phyloP scores from a whole-genome alignment of 2,797 vertebrate genomes.

The Leucoraja ocellata region DNA sequence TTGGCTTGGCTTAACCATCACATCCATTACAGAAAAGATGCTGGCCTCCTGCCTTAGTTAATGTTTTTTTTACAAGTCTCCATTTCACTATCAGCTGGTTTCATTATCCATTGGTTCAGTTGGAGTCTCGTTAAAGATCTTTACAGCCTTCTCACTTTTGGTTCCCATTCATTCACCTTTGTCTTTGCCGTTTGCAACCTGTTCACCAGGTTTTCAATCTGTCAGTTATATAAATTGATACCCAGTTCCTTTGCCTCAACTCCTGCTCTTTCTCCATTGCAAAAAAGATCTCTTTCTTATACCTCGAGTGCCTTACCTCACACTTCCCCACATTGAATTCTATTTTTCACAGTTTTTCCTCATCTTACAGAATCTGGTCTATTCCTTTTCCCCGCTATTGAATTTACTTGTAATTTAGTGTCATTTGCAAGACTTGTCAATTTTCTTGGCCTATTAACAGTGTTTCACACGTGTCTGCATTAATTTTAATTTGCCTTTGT shows the following conservation, averaged over 20 bases:
- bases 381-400: background rate
- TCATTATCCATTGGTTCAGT: background rate
- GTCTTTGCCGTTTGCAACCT: background rate
- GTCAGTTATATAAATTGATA: background rate
- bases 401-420: background rate
- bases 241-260: background rate
- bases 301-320: background rate
- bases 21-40: background rate
- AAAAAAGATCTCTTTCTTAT: background rate
- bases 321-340: background rate
- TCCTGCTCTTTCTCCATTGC: background rate
- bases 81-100: too few relatives aligned
- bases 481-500: background rate
- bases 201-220: background rate
- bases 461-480: background rate
- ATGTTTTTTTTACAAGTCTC: background rate
- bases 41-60: too few relatives aligned
- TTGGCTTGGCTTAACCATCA: background rate
- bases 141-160: background rate
- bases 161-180: background rate
- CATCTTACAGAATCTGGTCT: background rate
- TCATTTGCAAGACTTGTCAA: background rate
- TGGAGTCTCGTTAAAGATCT: background rate
- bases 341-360: background rate
- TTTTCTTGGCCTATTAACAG: background rate